Percentiles rank a stretch among this genome's conserved stretches.
phyloP scores from a whole-genome alignment of 2,888 invertebrate species.

The Pomacea canaliculata region DNA sequence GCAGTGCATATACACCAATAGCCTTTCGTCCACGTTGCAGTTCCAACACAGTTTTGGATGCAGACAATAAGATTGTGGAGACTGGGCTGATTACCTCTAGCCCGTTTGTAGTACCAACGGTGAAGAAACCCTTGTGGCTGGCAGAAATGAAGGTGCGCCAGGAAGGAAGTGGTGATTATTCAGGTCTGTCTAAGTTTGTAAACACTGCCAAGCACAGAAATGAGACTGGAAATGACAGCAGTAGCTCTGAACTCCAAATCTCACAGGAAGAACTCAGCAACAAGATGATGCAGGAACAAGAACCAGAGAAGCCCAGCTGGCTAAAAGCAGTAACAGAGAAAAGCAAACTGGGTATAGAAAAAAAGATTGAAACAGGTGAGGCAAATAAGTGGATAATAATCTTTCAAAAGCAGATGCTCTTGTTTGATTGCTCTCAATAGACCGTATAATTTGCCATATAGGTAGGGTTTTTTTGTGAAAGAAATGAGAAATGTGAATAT shows the following conservation, averaged over 20 bases:
- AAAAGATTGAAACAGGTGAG: no score
- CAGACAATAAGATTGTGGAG: conserved; percentile 12
- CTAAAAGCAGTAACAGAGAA: conserved; percentile 6
- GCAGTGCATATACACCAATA: conserved; percentile 35
- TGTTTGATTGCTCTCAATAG: no score
- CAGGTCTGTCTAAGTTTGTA: not conserved
- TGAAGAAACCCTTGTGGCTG: conserved; percentile 5
- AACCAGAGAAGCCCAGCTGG: conserved; percentile 5
- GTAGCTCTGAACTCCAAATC: not conserved
- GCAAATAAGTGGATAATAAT: no score
- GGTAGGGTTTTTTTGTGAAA: no score
- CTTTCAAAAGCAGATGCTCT: no score
- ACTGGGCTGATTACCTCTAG: not conserved
- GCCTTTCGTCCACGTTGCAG: conserved; percentile 25
- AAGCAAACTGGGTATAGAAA: not conserved
- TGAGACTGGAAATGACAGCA: not conserved
- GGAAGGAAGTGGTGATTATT: not conserved
- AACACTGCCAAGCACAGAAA: not conserved
- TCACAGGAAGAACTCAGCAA: not conserved
- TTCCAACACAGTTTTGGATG: conserved; percentile 20
- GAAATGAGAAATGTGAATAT: no score
- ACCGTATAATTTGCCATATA: no score
- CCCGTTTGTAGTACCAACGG: not conserved
- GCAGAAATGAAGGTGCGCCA: conserved; percentile 16
- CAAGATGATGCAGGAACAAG: not conserved